Evolutionary conservation across 2,113 vertebrate species (phyloP), one percentile per base, ranked within the genome.

Genomic region (Psettodes erumei): DNA sequence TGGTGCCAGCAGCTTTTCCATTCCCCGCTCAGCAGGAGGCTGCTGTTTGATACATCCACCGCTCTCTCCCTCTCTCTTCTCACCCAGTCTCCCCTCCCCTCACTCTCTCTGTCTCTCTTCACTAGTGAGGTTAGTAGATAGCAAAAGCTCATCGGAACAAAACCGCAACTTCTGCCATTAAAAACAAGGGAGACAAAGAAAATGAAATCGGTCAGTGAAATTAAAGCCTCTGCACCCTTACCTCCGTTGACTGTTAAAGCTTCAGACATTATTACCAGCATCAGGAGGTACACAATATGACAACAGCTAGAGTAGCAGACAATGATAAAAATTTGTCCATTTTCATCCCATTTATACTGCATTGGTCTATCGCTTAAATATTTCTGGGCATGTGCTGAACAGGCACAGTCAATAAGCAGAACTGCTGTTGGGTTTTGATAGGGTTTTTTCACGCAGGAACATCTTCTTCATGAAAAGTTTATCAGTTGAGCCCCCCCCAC

Each of bases 1-100:
- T 90, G 90, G 90, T 95, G 93, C 94, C 93, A 94, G 94, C 93
- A 92, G 91, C 92, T 92, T 90, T 91, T 91, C 93, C 92, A 93
- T 94, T 94, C 93, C 91, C 90, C 67, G 73, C 93, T 92, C 94
- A 94, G 93, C 93, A 94, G 94, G 93, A 89, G 90, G 89, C 86
- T 90, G 83, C 87, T 94, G 91, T 94, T 95, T 94, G 93, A 94
- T 94, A 94, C 91, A 91, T 92, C 93, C 90, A 88, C 87, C 80
- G 77, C 83, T 50, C 43, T 58, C 66, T 81, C 67, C 65, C 61
- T 54, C 47, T 45, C 71, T 55, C 79, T 48, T 75, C 63, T 66
- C 65, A 8, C 51, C 51, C 63, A 8, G 4, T 32, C 53, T n/a
- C 65, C 11, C 73, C 21, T 47, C 40, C 25, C 51, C 32, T 15